These are phyloP conservation scores for Halocynthia aurantium DNA, from an alignment of 23 tunicate genomes.

Conservation along the genomic window DNA sequence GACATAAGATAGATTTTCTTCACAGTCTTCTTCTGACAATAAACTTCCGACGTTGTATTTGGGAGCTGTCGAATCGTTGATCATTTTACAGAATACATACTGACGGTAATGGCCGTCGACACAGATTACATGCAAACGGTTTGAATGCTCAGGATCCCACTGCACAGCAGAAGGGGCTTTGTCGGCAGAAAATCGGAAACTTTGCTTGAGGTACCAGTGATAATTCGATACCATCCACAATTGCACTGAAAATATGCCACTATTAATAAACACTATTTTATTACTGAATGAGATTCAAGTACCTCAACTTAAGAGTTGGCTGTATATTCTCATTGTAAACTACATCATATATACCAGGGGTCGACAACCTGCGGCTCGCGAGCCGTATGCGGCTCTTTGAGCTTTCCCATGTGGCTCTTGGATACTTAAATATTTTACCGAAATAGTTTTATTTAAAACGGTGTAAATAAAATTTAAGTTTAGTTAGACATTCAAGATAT, in stretches of 20 bases:
- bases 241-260: conserved; percentile 25
- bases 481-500: too few relatives aligned
- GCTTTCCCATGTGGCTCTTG: too few relatives aligned
- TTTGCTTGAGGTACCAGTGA: conserved; percentile 79
- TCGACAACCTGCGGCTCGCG: too few relatives aligned
- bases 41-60: not conserved
- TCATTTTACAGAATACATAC: conserved; percentile 12
- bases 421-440: too few relatives aligned
- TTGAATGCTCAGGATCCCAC: conserved; percentile 64
- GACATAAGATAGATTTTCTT: conserved; percentile 23
- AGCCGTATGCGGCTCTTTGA: too few relatives aligned
- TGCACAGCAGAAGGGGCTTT: conserved; percentile 13
- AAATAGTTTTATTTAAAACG: too few relatives aligned
- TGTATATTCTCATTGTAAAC: too few relatives aligned
- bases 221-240: conserved; percentile 84
- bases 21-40: not conserved
- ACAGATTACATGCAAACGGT: conserved; percentile 36
- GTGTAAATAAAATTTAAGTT: too few relatives aligned
- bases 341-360: too few relatives aligned
- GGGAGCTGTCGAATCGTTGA: conserved; percentile 1
- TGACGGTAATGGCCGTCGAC: conserved; percentile 29
- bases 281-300: too few relatives aligned
- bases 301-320: too few relatives aligned
- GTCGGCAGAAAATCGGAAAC: conserved; percentile 15
- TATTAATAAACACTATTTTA: not conserved